Conservation (phyloP, 2,888 invertebrate genomes). For the Lordiphosa andalusiaca region DNA sequence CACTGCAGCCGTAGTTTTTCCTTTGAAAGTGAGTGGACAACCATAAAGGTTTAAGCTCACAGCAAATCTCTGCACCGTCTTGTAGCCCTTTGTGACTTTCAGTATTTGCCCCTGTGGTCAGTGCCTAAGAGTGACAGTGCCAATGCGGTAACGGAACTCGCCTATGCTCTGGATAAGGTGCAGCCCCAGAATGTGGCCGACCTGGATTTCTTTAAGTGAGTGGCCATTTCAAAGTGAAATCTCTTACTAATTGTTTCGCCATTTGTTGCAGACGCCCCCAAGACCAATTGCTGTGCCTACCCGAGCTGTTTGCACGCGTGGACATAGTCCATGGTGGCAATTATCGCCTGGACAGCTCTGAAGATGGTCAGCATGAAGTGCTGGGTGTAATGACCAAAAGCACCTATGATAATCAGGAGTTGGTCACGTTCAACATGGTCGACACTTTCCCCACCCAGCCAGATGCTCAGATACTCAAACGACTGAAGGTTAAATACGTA, state of each 20-base stretch:
- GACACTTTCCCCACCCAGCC: slow-evolving; percentile 85
- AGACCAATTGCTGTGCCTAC: slow-evolving; percentile 86
- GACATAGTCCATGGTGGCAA: slow-evolving; percentile 82
- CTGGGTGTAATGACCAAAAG: slow-evolving; percentile 82
- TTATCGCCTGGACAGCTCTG: slow-evolving; percentile 79
- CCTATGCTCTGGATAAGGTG: slow-evolving; percentile 84
- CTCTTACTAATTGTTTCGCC: not conserved
- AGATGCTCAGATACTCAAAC: slow-evolving; percentile 82
- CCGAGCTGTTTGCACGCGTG: slow-evolving; percentile 88
- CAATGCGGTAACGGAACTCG: slow-evolving; percentile 29
- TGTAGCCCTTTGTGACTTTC: slow-evolving; percentile 93
- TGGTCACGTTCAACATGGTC: slow-evolving; percentile 84
- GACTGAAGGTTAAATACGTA: slow-evolving; percentile 81
- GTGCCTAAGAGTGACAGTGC: slow-evolving; percentile 74
- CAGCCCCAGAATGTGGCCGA: slow-evolving; percentile 82
- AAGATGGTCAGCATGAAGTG: slow-evolving; percentile 78
- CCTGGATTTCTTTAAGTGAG: slow-evolving; percentile 82
- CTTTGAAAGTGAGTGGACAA: slow-evolving; percentile 77
- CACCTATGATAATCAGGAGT: slow-evolving; percentile 83
- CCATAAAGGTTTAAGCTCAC: not conserved
- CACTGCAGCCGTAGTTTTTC: slow-evolving; percentile 69
- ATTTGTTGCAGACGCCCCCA: slow-evolving; percentile 47
- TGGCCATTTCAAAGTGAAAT: not conserved
- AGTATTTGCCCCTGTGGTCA: slow-evolving; percentile 88
- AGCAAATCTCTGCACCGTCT: not conserved